phyloP scores from a whole-genome alignment of 2,797 vertebrate genomes.

The Girardinus metallicus region DNA sequence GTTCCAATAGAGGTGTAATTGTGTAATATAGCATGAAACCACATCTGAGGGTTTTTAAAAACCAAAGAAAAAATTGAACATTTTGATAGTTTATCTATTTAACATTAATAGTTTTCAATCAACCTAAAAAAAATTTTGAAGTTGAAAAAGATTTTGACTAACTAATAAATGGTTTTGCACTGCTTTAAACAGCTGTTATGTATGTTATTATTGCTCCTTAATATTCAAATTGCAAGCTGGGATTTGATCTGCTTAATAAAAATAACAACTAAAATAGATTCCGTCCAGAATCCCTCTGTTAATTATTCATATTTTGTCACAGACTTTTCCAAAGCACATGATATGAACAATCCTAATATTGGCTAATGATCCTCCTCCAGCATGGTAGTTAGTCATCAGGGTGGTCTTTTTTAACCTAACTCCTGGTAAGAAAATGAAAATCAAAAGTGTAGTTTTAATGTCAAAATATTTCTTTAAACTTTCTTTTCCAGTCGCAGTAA shows the following conservation, averaged over 20 bases:
- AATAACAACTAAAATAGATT: not conserved
- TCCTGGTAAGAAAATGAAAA: not conserved
- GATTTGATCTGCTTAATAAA: not conserved
- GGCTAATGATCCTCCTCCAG: not conserved
- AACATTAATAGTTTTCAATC: not conserved
- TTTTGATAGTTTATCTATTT: not conserved
- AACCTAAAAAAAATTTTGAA: not conserved
- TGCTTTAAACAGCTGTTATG: not conserved
- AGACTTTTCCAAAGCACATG: too few relatives aligned
- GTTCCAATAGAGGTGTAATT: conserved; percentile 47
- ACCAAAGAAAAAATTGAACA: not conserved
- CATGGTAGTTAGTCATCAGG: not conserved
- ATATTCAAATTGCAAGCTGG: not conserved
- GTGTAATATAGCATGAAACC: conserved; percentile 31
- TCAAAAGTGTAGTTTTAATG: not conserved
- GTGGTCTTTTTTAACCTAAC: not conserved
- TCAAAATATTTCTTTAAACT: conserved; percentile 14
- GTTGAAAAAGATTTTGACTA: not conserved
- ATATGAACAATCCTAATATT: not conserved
- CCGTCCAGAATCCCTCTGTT: too few relatives aligned
- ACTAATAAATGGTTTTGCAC: not conserved
- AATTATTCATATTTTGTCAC: too few relatives aligned
- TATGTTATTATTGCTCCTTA: not conserved
- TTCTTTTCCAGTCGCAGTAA: conserved; percentile 31
- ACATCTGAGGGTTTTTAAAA: conserved; percentile 25